Evolutionary conservation across 2,797 vertebrate species (phyloP).

Genomic region (Rhynchotus rufescens): DNA sequence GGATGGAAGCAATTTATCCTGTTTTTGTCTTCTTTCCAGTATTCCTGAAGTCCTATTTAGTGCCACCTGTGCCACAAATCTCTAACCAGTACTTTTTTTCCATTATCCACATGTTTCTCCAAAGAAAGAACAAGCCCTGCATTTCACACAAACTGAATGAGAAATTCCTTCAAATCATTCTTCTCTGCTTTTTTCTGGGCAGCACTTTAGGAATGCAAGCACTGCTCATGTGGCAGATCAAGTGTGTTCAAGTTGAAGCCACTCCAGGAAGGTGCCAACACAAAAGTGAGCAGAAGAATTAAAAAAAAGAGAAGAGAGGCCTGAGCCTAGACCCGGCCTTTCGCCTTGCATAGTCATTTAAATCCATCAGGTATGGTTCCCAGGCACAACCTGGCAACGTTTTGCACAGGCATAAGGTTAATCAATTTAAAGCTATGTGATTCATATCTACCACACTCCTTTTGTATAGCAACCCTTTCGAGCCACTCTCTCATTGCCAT

Average conservation of each 20-base stretch:
- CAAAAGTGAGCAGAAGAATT: neutral
- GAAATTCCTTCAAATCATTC: neutral
- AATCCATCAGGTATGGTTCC: neutral
- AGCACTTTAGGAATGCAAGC: neutral
- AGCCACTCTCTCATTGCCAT: neutral
- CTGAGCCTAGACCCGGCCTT: neutral
- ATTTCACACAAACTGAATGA: neutral
- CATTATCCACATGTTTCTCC: neutral
- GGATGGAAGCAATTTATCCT: neutral
- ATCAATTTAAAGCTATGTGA: neutral
- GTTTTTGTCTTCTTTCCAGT: neutral
- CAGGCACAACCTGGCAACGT: neutral
- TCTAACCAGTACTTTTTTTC: neutral
- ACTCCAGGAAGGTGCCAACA: accelerated
- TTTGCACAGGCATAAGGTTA: neutral
- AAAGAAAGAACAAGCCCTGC: neutral
- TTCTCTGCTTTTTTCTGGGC: neutral
- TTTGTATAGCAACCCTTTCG: neutral
- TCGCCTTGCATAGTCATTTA: neutral
- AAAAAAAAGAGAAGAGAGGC: neutral
- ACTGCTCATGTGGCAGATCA: neutral
- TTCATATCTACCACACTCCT: neutral
- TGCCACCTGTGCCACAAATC: neutral
- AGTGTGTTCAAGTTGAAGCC: neutral
- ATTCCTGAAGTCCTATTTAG: neutral